phyloP scores from a whole-genome alignment of 2,888 invertebrate genomes.

The Andrena flavipes region DNA sequence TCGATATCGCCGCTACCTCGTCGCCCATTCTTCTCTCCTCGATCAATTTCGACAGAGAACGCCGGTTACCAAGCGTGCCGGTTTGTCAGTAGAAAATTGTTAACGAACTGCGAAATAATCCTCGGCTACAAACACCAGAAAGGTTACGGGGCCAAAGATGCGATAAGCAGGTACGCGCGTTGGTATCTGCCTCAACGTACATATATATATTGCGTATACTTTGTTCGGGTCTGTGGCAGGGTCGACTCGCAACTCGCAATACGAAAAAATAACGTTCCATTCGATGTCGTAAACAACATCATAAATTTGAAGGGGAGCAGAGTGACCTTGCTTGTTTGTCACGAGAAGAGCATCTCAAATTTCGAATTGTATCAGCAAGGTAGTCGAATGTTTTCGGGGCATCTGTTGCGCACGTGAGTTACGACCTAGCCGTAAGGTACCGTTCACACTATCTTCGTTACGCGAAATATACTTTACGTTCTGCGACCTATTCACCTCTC shows the following conservation, averaged over 20 bases:
- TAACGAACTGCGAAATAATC: not conserved
- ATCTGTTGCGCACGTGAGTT: conserved; percentile 79
- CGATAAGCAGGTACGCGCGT: not conserved
- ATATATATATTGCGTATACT: not conserved
- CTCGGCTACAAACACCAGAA: no score
- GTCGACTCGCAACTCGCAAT: not conserved
- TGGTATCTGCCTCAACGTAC: not conserved
- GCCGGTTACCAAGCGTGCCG: not conserved
- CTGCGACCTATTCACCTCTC: not conserved
- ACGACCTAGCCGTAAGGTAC: conserved; percentile 64
- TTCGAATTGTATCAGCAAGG: conserved; percentile 50
- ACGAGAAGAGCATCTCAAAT: conserved; percentile 48
- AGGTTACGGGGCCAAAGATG: no score
- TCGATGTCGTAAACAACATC: not conserved
- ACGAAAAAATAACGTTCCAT: not conserved
- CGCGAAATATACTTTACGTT: not conserved
- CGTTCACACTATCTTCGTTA: conserved; percentile 58
- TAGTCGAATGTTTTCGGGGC: conserved; percentile 65
- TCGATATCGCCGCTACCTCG: conserved; percentile 25
- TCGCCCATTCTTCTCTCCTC: conserved; percentile 9
- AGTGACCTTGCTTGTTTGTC: not conserved
- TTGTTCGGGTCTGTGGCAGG: not conserved
- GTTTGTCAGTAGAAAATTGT: not conserved
- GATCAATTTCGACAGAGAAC: conserved; percentile 4
- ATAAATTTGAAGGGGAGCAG: not conserved